phyloP scores from a whole-genome alignment of 1,140 invertebrate species.

The Triops longicaudatus region DNA sequence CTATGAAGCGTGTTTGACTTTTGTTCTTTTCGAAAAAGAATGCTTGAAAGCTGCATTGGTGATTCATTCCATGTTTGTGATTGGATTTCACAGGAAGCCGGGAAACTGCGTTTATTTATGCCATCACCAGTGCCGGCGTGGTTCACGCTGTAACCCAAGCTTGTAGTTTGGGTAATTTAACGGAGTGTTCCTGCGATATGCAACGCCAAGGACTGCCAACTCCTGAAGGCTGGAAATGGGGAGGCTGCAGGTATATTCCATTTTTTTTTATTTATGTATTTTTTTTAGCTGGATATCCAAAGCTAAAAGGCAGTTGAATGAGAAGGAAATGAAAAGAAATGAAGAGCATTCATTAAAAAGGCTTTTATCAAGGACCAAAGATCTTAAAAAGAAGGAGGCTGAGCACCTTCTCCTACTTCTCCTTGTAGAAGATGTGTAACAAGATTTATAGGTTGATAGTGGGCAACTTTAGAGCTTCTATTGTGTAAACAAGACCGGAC shows the following conservation, averaged over 20 bases:
- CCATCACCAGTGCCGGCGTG: slow-evolving; percentile 56
- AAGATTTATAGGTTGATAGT: background rate
- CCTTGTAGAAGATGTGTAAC: background rate
- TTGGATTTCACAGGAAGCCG: slow-evolving; percentile 47
- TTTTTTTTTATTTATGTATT: too few relatives aligned
- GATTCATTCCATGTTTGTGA: slow-evolving; percentile 19
- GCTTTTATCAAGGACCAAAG: too few relatives aligned
- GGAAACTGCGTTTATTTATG: slow-evolving; percentile 59
- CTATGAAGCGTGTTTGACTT: too few relatives aligned
- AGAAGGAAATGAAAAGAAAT: background rate
- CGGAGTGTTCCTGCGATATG: slow-evolving; percentile 56
- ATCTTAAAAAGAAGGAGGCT: background rate
- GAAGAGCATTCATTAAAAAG: background rate
- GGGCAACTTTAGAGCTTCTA: background rate
- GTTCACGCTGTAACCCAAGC: slow-evolving; percentile 56
- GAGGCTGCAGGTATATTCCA: slow-evolving; percentile 47
- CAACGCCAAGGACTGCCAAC: slow-evolving; percentile 43
- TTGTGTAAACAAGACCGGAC: too few relatives aligned
- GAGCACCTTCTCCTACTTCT: background rate
- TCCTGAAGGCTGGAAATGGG: slow-evolving; percentile 57
- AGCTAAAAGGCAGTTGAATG: background rate
- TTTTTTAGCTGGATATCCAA: background rate
- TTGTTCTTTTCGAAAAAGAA: background rate
- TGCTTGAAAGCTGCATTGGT: background rate
- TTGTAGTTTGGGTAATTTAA: slow-evolving; percentile 55